Evolutionary conservation across 2,113 vertebrate genomes (phyloP).

Genomic region (Donacobius atricapilla): DNA sequence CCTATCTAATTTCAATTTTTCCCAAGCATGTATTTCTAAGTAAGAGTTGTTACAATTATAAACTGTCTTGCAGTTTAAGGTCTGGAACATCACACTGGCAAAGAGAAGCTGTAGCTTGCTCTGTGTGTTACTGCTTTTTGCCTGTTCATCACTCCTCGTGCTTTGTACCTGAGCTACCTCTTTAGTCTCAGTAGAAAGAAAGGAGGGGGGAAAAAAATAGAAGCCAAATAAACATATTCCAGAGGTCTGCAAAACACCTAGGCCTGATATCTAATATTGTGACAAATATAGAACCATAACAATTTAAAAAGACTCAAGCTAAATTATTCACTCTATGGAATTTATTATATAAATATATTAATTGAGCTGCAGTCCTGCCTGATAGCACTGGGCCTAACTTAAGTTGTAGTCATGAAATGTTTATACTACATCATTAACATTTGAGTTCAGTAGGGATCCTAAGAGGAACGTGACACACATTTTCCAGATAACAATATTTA

Average conservation of each 20-base stretch:
- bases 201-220: not conserved
- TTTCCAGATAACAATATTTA: not conserved
- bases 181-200: not conserved
- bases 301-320: not conserved
- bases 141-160: not conserved
- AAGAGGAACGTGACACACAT: not conserved
- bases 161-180: not conserved
- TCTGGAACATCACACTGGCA: not conserved
- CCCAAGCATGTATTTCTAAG: not conserved
- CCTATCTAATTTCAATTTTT: not conserved
- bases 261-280: not conserved
- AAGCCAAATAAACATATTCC: not conserved
- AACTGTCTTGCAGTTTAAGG: not conserved
- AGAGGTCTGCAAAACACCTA: not conserved
- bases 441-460: not conserved
- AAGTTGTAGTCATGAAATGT: not conserved
- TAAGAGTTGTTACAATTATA: not conserved
- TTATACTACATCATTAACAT: not conserved
- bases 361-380: not conserved
- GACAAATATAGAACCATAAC: not conserved
- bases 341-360: not conserved
- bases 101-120: not conserved
- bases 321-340: not conserved
- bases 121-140: not conserved
- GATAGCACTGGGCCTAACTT: not conserved